These are phyloP conservation scores for Punctoribates punctum DNA, from an alignment of 2,888 invertebrate species.

Conservation along the genomic window DNA sequence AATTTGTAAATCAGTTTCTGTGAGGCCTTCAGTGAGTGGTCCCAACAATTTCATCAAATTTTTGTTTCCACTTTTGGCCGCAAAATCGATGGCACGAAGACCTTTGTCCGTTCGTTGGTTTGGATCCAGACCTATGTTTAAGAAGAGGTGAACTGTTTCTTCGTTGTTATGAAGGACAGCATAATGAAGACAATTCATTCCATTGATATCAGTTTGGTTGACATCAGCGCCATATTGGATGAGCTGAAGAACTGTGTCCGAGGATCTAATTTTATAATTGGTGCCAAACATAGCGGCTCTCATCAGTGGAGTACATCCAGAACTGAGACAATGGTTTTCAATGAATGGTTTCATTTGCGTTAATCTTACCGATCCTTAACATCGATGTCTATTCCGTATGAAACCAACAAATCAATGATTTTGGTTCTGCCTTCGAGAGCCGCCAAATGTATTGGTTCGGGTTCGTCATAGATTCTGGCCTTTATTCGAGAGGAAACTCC, in stretches of 20 bases:
- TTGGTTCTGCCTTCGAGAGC: not conserved
- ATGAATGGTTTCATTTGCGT: not conserved
- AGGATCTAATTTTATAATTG: not conserved
- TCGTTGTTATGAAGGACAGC: not conserved
- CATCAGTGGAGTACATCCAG: conserved; percentile 35
- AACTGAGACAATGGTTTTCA: not conserved
- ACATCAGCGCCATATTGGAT: conserved; percentile 12
- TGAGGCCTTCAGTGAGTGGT: not conserved
- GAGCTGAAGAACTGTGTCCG: conserved; percentile 12
- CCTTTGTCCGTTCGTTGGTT: not conserved
- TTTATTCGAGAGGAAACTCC: not conserved
- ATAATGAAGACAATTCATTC: conserved; percentile 26
- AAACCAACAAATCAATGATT: not conserved
- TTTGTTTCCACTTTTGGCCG: not conserved
- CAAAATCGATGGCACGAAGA: not conserved
- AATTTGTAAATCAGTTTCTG: not conserved
- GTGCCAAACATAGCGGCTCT: conserved; percentile 18
- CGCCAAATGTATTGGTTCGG: not conserved
- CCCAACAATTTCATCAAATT: conserved; percentile 22
- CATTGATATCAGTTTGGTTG: not conserved
- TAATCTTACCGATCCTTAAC: not conserved
- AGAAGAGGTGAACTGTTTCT: conserved; percentile 22
- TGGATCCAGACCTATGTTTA: conserved; percentile 30
- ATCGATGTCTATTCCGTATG: not conserved
- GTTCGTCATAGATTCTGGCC: not conserved